Evolutionary conservation across 92 coral and sea anemone genomes (phyloP).

Genomic region (Anthopleura xanthogrammica): DNA sequence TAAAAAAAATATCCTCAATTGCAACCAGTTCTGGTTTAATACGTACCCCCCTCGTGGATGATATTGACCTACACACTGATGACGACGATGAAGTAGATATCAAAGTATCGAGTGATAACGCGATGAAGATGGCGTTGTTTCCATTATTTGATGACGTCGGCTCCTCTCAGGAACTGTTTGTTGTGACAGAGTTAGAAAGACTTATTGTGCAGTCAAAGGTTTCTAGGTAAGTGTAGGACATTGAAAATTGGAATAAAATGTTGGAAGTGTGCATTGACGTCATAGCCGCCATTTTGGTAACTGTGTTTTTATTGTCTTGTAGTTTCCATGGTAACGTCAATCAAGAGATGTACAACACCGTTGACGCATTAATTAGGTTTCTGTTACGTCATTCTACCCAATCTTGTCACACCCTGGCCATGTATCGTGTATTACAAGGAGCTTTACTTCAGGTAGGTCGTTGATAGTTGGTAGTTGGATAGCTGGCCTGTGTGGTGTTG

Average conservation of each 20-base stretch:
- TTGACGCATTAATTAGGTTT: conserved; percentile 14
- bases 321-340: neutral
- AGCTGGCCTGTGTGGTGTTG: no score
- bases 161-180: conserved; percentile 39
- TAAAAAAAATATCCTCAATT: neutral
- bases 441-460: neutral
- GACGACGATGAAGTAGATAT: neutral
- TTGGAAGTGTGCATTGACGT: neutral
- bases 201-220: neutral
- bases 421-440: conserved; percentile 8
- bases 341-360: neutral
- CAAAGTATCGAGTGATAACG: conserved; percentile 20
- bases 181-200: conserved; percentile 26
- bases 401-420: conserved; percentile 7
- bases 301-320: neutral
- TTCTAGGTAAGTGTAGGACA: conserved; percentile 9
- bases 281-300: neutral
- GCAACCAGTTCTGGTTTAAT: neutral
- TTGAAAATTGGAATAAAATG: neutral
- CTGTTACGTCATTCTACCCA: conserved; percentile 7
- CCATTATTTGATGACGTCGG: conserved; percentile 38
- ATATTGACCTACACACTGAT: neutral
- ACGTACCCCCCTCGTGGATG: conserved; percentile 14
- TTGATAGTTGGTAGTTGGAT: no score
- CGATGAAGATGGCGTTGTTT: conserved; percentile 19